Conservation (phyloP, 2,888 invertebrate species). For the Drosophila phalerata region DNA sequence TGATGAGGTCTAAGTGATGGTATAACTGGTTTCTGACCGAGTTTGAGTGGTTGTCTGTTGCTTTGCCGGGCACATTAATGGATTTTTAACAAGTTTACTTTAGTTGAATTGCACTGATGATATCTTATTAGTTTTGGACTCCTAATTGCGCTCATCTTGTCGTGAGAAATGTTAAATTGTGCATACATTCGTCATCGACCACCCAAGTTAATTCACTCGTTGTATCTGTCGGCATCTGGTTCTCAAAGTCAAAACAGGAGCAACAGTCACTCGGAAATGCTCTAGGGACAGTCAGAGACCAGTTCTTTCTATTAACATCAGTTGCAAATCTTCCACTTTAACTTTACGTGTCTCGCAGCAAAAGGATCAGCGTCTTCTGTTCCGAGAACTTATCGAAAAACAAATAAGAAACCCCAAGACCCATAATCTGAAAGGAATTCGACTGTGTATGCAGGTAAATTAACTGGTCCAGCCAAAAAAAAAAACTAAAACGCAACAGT, state of each 20-base stretch:
- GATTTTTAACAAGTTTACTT: constrained; percentile 52
- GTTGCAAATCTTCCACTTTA: constrained; percentile 10
- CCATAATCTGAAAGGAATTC: constrained; percentile 43
- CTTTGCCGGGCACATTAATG: constrained; percentile 40
- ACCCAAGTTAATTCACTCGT: constrained; percentile 38
- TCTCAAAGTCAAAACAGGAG: constrained; percentile 14
- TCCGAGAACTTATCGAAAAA: constrained; percentile 38
- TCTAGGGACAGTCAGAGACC: constrained; percentile 16
- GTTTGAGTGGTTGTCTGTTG: not conserved
- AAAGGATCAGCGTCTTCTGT: constrained; percentile 22
- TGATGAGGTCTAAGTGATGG: constrained; percentile 12
- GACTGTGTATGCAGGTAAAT: constrained; percentile 33
- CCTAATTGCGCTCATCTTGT: constrained; percentile 51
- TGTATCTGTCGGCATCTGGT: constrained; percentile 24
- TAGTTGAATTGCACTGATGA: constrained; percentile 43
- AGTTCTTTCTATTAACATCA: constrained; percentile 6
- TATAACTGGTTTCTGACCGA: constrained; percentile 40
- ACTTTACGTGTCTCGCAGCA: constrained; percentile 18
- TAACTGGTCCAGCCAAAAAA: constrained; percentile 31
- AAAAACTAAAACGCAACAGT: not conserved
- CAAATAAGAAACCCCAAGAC: constrained; percentile 37
- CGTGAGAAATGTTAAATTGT: constrained; percentile 27
- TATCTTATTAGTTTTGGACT: constrained; percentile 55
- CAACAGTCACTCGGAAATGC: constrained; percentile 9
- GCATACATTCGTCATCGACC: constrained; percentile 32